These are phyloP conservation scores for human (Homo sapiens) DNA, from an alignment of 2,113 vertebrate species.

Conservation along the genomic window GRCh38 chr6:125265501-125266000, in stretches of 20 bases:
- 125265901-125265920: too few species aligned
- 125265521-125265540: background rate
- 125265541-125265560: background rate
- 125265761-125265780: background rate
- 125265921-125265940: too few species aligned
- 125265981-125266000: fast-evolving
- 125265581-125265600: background rate
- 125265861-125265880: too few species aligned
- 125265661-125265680: background rate
- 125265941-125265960: too few species aligned
- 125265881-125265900: too few species aligned
- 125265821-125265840: background rate
- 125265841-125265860: too few species aligned
- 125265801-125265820: background rate
- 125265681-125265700: background rate
- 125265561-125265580: background rate
- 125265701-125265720: background rate
- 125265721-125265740: background rate
- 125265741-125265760: background rate
- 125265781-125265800: background rate
- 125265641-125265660: background rate
- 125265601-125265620: background rate
- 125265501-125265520: background rate
- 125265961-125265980: too few species aligned
- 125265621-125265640: background rate